These are phyloP conservation scores for Sceliomorpha sp. DNA, from an alignment of 2,888 invertebrate genomes.

Conservation along the genomic window DNA sequence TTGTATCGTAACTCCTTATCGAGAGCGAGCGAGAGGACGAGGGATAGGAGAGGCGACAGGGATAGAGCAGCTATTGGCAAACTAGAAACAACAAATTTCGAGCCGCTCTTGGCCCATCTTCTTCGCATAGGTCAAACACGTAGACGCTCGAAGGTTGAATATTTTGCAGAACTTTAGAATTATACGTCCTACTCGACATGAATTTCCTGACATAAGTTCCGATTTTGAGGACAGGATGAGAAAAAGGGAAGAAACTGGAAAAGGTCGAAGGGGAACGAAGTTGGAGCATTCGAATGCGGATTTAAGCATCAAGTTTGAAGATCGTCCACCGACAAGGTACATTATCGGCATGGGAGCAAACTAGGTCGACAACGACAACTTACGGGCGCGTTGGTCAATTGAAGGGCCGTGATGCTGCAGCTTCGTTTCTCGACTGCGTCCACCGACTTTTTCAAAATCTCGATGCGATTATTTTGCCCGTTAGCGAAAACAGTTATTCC, in stretches of 20 bases:
- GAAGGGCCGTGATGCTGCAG: slow-evolving; percentile 26
- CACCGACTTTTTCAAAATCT: slow-evolving; percentile 25
- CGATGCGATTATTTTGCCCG: slow-evolving; percentile 64
- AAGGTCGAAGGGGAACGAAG: slow-evolving; percentile 14
- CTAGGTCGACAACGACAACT: slow-evolving; percentile 66
- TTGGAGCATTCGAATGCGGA: slow-evolving; percentile 21
- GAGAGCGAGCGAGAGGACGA: slow-evolving; percentile 9
- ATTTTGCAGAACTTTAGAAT: slow-evolving; percentile 64
- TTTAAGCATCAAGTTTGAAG: slow-evolving; percentile 63
- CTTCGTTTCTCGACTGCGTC: slow-evolving; percentile 50
- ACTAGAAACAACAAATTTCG: slow-evolving; percentile 40
- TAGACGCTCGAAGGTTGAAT: slow-evolving; percentile 55
- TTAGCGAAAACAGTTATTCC: slow-evolving; percentile 68
- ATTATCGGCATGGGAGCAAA: slow-evolving; percentile 62
- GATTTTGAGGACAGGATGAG: slow-evolving; percentile 69
- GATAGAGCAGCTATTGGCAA: slow-evolving; percentile 34
- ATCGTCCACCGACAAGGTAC: slow-evolving; percentile 62
- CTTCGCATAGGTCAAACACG: slow-evolving; percentile 29
- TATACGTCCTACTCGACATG: slow-evolving; percentile 31
- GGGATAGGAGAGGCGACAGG: slow-evolving; percentile 7
- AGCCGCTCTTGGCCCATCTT: slow-evolving; percentile 15
- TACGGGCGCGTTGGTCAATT: slow-evolving; percentile 32
- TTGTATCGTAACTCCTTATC: slow-evolving; percentile 24
- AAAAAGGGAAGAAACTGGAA: slow-evolving; percentile 17
- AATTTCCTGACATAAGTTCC: slow-evolving; percentile 18